These are phyloP conservation scores for Callyntrura sp. DNA, from an alignment of 2,888 invertebrate genomes.

Conservation along the genomic window DNA sequence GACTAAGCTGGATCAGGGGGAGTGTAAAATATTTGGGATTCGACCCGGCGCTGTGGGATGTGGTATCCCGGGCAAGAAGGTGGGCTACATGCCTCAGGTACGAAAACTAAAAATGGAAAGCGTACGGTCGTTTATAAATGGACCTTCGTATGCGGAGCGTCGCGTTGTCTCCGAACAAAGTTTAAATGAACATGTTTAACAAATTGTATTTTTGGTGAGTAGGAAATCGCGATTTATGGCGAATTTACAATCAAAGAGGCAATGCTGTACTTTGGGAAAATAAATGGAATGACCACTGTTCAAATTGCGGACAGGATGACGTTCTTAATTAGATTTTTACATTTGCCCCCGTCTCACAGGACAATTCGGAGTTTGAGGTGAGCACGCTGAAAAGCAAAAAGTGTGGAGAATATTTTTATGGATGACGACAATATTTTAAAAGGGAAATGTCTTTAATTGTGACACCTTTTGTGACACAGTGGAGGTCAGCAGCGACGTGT, in stretches of 20 bases:
- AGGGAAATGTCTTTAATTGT: neutral
- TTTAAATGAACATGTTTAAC: no score
- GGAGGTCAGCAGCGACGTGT: conserved; percentile 97
- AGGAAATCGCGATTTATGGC: conserved; percentile 95
- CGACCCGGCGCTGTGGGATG: conserved; percentile 95
- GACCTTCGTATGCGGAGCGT: no score
- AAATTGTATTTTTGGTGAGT: no score
- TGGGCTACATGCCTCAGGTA: conserved; percentile 99
- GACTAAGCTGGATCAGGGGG: conserved; percentile 93
- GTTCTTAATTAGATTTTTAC: conserved; percentile 95
- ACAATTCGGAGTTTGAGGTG: conserved; percentile 92
- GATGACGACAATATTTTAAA: neutral
- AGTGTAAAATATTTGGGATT: conserved; percentile 95
- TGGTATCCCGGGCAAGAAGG: conserved; percentile 96
- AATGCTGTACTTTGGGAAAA: conserved; percentile 98
- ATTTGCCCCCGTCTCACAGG: conserved; percentile 94
- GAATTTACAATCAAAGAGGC: conserved; percentile 98
- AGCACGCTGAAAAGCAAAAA: conserved; percentile 69
- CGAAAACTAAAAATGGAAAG: neutral
- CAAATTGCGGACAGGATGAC: conserved; percentile 93
- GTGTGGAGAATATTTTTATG: neutral
- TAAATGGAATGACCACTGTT: conserved; percentile 95
- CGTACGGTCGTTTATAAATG: no score
- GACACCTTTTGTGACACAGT: conserved; percentile 86
- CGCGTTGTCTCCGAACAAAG: no score